A percentile compares a stretch with the other conserved stretches of the same genome.
Conservation (phyloP, 2,113 vertebrate species). For the Solenodon paradoxus region DNA sequence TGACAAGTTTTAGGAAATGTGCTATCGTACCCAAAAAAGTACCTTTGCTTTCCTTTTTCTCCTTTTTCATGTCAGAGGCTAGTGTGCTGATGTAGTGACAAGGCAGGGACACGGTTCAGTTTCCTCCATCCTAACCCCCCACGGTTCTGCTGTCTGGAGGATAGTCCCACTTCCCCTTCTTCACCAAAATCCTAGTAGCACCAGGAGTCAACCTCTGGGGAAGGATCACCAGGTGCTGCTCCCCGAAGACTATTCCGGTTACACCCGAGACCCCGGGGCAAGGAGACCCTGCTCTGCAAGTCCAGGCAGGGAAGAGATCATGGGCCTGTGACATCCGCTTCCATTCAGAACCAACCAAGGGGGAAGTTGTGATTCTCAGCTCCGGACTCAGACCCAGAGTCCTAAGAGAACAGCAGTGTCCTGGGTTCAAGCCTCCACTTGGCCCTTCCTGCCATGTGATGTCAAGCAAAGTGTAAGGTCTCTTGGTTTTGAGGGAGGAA, state of each 20-base stretch:
- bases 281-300: not conserved
- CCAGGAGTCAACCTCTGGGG: no score
- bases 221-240: not conserved
- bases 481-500: no score
- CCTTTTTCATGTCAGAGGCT: no score
- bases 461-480: not conserved
- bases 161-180: not conserved
- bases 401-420: not conserved
- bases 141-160: not conserved
- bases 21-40: no score
- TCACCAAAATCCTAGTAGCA: not conserved
- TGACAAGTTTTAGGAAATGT: no score
- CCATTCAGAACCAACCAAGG: not conserved
- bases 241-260: not conserved
- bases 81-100: no score
- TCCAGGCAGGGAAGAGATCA: no score
- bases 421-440: no score
- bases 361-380: not conserved
- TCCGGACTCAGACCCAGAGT: not conserved
- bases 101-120: no score
- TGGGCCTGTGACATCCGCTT: not conserved
- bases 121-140: no score
- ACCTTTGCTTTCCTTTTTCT: not conserved
- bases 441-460: not conserved
- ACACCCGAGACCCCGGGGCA: not conserved